Evolutionary conservation across 2,797 vertebrate species (phyloP), one percentile per base, ranked within the genome.

Genomic region (Poecile montanus): DNA sequence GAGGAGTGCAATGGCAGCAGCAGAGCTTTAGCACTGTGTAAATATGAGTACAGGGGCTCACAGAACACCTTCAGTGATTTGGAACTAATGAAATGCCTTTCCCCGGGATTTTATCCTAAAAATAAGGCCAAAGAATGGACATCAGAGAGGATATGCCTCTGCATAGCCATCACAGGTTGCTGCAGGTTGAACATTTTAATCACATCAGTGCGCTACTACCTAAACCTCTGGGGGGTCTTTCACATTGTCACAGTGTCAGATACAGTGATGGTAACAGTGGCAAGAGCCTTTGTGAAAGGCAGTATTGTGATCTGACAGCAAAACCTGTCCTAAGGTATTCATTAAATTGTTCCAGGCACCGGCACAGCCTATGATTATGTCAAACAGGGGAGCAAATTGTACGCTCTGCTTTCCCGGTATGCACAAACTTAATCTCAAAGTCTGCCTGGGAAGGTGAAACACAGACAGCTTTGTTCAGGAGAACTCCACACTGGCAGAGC

Each of bases 351-450:
- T 88, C 71, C 67, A 85, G 88, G 82, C 8, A 0, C 25, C 0
- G 0, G 83, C 83, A 88, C 91, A 96, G 89, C 92, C 88, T 93
- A 26, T 94, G 92, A 93, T 96, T 93, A 93, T 87, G 78, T 77
- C 86, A 65, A 85, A 85, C 32, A 54, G 65, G 45, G 74, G 50
- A 94, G 91, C 5, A 40, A 87, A 91, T 68, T 75, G 73, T 66
- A 67, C 1, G 0, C 53, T 90, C 36, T 86, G 73, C 73, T 83
- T 77, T 83, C 51, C 48, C 0, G 0, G 42, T 25, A 23, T 42
- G 60, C 1, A 0, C 0, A 0, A 85, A 34, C 38, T 75, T 54
- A 6, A 32, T 72, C 75, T 60, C 51, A 34, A 82, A 88, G 56
- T 66, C 73, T 89, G 45, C 62, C 56, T 68, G 7, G 61, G 54